phyloP scores from a whole-genome alignment of 2,113 vertebrate genomes.

The Scytalopus superciliaris region DNA sequence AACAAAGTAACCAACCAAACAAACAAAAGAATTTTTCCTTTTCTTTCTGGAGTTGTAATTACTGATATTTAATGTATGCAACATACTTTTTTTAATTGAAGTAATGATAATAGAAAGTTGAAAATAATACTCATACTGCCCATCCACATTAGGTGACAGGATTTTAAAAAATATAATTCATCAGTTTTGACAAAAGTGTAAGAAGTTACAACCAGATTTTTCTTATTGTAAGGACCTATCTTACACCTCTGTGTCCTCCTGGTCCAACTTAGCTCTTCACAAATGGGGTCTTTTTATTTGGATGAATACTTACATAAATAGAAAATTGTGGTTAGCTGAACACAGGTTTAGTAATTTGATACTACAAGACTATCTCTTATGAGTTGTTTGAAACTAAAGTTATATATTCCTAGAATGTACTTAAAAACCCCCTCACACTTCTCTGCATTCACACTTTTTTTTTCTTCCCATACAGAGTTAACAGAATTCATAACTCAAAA shows the following conservation, averaged over 20 bases:
- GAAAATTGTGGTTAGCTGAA: background rate
- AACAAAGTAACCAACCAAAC: background rate
- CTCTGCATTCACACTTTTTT: background rate
- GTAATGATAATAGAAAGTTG: background rate
- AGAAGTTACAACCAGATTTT: background rate
- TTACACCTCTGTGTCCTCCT: fast-evolving
- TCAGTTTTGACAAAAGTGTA: background rate
- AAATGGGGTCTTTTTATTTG: background rate
- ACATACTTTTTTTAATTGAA: background rate
- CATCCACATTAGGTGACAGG: background rate
- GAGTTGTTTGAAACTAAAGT: background rate
- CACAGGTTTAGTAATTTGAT: background rate
- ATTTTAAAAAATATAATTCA: background rate
- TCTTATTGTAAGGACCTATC: background rate
- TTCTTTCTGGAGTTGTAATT: background rate
- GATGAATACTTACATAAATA: background rate
- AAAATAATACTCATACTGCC: background rate
- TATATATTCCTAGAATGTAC: background rate
- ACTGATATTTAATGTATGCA: background rate
- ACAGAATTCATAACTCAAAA: background rate
- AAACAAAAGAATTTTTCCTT: background rate
- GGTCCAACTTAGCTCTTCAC: background rate
- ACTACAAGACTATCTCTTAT: background rate
- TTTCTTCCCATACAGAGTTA: background rate
- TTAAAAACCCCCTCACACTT: background rate